A percentile compares a stretch with the other conserved stretches of the same genome.
These are phyloP conservation scores for Halocaridina rubra DNA, from an alignment of 2,888 invertebrate genomes.

Conservation along the genomic window DNA sequence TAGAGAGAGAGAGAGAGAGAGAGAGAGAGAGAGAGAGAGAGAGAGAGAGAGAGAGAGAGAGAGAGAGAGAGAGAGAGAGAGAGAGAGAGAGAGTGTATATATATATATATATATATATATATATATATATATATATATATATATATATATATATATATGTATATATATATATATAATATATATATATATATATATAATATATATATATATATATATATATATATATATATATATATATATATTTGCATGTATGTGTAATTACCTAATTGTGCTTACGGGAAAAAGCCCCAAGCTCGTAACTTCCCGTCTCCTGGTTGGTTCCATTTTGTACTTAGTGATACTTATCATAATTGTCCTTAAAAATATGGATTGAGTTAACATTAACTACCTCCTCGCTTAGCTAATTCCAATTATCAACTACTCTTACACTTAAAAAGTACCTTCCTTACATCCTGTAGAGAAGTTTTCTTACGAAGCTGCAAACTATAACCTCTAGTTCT, in stretches of 20 bases:
- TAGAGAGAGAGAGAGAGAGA: background rate
- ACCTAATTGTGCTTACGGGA: background rate
- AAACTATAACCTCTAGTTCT: too few species aligned
- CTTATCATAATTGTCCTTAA: too few species aligned
- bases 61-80: background rate
- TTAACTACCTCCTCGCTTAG: too few species aligned
- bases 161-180: background rate
- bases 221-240: background rate
- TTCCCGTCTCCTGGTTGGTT: too few species aligned
- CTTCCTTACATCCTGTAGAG: too few species aligned
- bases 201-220: background rate
- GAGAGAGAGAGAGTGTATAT: background rate
- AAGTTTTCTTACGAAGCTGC: too few species aligned
- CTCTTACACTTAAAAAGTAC: too few species aligned
- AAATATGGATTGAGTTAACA: too few species aligned
- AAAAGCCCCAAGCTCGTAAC: too few species aligned
- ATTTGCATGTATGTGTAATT: background rate
- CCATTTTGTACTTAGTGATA: too few species aligned
- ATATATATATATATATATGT: background rate
- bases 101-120: background rate
- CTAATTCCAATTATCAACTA: too few species aligned
- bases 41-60: background rate
- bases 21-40: background rate
- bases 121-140: background rate
- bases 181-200: background rate